phyloP scores from a whole-genome alignment of 2,888 invertebrate genomes.

The Arrhopalites spinosus region DNA sequence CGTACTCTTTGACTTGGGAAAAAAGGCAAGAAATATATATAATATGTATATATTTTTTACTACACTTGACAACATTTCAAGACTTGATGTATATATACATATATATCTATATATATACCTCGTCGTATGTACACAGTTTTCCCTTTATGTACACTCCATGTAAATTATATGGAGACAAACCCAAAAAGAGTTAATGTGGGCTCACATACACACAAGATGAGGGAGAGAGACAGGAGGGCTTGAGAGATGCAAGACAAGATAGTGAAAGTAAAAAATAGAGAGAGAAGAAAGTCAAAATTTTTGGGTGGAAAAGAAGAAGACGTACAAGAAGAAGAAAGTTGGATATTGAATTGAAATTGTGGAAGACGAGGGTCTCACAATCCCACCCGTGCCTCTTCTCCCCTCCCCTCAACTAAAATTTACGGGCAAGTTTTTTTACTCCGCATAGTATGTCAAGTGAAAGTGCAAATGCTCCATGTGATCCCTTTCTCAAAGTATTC shows the following conservation, averaged over 20 bases:
- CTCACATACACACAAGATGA: neutral
- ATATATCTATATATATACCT: too few relatives aligned
- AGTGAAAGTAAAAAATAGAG: neutral
- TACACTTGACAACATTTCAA: neutral
- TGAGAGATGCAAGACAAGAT: neutral
- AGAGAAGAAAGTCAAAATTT: neutral
- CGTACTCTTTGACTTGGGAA: neutral
- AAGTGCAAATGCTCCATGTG: slow-evolving; percentile 30
- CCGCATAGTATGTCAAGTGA: slow-evolving; percentile 28
- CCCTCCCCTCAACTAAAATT: neutral
- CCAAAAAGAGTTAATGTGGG: neutral
- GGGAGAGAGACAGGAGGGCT: neutral
- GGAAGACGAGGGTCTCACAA: neutral
- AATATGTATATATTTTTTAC: neutral
- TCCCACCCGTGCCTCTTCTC: too few relatives aligned
- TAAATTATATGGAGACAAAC: neutral
- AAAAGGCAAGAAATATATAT: neutral
- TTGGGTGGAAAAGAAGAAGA: neutral
- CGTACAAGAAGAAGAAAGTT: neutral
- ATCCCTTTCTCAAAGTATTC: slow-evolving; percentile 6
- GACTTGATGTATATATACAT: too few relatives aligned
- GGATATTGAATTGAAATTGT: neutral
- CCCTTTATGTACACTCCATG: neutral
- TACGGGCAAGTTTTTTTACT: neutral
- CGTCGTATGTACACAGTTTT: neutral